phyloP scores from a whole-genome alignment of 2,113 vertebrate species.

The Hippocampus zosterae region DNA sequence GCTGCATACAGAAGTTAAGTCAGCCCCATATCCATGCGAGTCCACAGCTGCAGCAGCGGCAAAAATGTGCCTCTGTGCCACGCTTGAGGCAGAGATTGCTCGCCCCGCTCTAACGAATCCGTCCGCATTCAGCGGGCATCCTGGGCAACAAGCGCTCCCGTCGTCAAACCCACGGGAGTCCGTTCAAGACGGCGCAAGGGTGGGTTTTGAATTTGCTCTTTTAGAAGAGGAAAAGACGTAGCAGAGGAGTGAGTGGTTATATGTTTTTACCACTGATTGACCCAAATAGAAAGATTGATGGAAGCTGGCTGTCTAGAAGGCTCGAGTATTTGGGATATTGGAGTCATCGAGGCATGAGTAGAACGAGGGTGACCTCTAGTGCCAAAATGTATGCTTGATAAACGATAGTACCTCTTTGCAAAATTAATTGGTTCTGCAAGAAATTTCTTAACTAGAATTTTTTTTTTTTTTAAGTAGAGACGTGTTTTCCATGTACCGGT shows the following conservation, averaged over 20 bases:
- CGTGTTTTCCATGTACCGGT: too few relatives aligned
- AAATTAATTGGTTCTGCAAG: too few relatives aligned
- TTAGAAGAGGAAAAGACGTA: conserved; percentile 13
- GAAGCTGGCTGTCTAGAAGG: conserved; percentile 39
- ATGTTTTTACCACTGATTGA: conserved; percentile 56
- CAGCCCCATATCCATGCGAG: not conserved
- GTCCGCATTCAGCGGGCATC: conserved; percentile 74
- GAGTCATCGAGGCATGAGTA: conserved; percentile 15
- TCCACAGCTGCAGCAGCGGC: conserved; percentile 56
- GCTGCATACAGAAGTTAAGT: too few relatives aligned
- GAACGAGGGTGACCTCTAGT: conserved; percentile 64
- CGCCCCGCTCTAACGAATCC: conserved; percentile 72
- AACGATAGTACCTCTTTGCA: too few relatives aligned
- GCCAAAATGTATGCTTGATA: conserved; percentile 10
- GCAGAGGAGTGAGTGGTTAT: conserved; percentile 54
- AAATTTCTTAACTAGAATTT: too few relatives aligned
- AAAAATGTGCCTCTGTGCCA: conserved; percentile 60
- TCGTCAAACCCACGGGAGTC: not conserved
- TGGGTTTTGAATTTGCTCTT: conserved; percentile 20
- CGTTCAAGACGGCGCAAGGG: conserved; percentile 1
- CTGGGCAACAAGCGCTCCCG: conserved; percentile 22
- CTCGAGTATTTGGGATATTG: conserved; percentile 53
- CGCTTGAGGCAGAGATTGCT: conserved; percentile 70
- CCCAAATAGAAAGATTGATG: conserved; percentile 58
- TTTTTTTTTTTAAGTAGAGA: too few relatives aligned